Conservation (phyloP, 2,888 invertebrate genomes). For the Lepidonotus clava region DNA sequence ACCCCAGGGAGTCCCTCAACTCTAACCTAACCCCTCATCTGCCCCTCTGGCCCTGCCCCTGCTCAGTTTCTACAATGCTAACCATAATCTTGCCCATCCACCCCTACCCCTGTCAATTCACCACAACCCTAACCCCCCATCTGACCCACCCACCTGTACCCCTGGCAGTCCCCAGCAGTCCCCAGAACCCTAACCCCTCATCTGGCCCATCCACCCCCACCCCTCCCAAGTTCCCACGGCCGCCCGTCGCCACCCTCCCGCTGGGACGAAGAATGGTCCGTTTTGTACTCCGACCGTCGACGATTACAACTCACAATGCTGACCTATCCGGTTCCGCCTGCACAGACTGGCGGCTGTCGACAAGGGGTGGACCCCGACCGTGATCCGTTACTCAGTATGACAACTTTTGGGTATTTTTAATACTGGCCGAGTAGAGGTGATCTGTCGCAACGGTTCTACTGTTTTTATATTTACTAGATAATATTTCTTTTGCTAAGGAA, state of each 20-base stretch:
- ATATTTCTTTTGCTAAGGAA: too few species aligned
- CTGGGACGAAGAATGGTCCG: neutral
- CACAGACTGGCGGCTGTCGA: neutral
- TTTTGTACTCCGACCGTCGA: neutral
- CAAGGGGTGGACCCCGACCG: neutral
- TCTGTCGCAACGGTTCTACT: too few species aligned
- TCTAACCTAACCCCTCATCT: neutral
- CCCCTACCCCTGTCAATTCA: neutral
- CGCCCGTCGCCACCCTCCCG: neutral
- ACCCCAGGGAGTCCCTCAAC: neutral
- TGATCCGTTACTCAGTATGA: neutral
- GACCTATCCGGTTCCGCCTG: slow-evolving; percentile 1
- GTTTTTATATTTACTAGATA: too few species aligned
- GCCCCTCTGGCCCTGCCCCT: neutral
- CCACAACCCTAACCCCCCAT: neutral
- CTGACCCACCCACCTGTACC: neutral
- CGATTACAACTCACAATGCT: neutral
- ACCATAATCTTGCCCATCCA: neutral
- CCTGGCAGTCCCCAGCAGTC: neutral
- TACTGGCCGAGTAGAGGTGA: too few species aligned
- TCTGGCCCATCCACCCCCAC: neutral
- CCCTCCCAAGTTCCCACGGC: neutral
- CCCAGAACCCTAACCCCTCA: neutral
- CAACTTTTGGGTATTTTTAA: too few species aligned
- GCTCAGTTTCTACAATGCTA: neutral